A percentile compares a stretch with the other conserved stretches of the same genome.
These are phyloP conservation scores for Heliconius congener DNA, from an alignment of 1,140 invertebrate genomes.

Conservation along the genomic window DNA sequence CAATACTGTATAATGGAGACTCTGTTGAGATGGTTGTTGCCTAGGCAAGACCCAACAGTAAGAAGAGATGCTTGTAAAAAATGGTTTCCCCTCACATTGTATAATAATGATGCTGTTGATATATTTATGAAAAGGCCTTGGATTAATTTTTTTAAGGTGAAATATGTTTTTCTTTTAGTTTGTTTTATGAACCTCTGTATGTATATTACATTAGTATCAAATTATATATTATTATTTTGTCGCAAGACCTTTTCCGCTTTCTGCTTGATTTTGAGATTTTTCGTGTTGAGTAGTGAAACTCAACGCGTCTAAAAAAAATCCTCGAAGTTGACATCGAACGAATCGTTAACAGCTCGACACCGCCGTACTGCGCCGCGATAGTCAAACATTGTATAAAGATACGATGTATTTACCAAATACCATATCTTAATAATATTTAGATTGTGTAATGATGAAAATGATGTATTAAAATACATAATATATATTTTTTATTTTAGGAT, in stretches of 20 bases:
- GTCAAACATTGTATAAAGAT: too few relatives aligned
- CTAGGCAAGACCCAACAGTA: conserved; percentile 41
- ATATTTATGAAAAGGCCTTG: conserved; percentile 57
- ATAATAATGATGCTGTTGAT: conserved; percentile 35
- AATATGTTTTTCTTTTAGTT: neutral
- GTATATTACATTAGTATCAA: neutral
- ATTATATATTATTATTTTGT: too few relatives aligned
- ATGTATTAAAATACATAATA: neutral
- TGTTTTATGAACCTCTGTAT: neutral
- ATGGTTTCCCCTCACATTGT: conserved; percentile 54
- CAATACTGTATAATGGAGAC: conserved; percentile 59
- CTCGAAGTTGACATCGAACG: too few relatives aligned
- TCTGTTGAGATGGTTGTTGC: conserved; percentile 58
- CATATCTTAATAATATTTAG: too few relatives aligned
- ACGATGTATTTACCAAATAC: too few relatives aligned
- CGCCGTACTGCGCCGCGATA: too few relatives aligned
- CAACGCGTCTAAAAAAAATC: too few relatives aligned
- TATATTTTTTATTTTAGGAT: conserved; percentile 47
- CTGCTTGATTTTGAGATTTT: too few relatives aligned
- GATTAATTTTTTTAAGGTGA: conserved; percentile 56
- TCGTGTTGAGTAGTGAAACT: too few relatives aligned
- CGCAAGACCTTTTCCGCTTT: too few relatives aligned
- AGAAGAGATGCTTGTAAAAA: conserved; percentile 43
- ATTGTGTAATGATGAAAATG: too few relatives aligned
- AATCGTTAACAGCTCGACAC: too few relatives aligned